Evolutionary conservation across 2,797 vertebrate species (phyloP).

Genomic region (Anabacerthia variegaticeps): DNA sequence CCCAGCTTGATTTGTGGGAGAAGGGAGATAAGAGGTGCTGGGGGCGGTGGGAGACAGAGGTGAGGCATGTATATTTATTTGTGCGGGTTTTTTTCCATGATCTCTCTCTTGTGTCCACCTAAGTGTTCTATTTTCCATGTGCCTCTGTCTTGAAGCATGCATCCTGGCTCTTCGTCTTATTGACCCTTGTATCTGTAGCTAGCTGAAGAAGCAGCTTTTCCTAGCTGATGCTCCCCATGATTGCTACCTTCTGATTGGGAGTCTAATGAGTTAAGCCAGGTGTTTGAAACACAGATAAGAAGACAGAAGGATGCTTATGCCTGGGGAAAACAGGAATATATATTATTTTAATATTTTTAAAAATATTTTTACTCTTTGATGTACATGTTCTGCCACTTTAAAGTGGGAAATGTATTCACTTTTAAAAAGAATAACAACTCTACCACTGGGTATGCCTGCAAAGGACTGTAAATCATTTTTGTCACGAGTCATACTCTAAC

Average conservation of each 20-base stretch:
- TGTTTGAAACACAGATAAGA: not conserved
- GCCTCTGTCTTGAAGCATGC: not conserved
- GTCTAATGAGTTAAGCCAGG: not conserved
- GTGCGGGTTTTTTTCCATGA: not conserved
- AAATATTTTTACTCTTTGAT: not conserved
- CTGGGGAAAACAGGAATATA: not conserved
- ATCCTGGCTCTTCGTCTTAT: not conserved
- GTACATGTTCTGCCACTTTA: not conserved
- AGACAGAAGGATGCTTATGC: conserved; percentile 7
- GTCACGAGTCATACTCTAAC: not conserved
- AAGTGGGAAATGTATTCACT: not conserved
- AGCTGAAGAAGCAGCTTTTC: not conserved
- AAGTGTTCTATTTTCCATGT: not conserved
- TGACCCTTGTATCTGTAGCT: not conserved
- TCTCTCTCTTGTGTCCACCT: not conserved
- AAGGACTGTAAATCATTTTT: conserved; percentile 1
- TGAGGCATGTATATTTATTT: not conserved
- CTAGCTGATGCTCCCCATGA: not conserved
- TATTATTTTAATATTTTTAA: not conserved
- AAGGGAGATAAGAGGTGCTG: not conserved
- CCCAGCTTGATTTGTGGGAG: not conserved
- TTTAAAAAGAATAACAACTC: not conserved
- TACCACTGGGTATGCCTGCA: not conserved
- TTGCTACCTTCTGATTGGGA: not conserved
- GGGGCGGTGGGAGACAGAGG: not conserved